phyloP scores from a whole-genome alignment of 2,797 vertebrate species.

The Gobio occitaniae region DNA sequence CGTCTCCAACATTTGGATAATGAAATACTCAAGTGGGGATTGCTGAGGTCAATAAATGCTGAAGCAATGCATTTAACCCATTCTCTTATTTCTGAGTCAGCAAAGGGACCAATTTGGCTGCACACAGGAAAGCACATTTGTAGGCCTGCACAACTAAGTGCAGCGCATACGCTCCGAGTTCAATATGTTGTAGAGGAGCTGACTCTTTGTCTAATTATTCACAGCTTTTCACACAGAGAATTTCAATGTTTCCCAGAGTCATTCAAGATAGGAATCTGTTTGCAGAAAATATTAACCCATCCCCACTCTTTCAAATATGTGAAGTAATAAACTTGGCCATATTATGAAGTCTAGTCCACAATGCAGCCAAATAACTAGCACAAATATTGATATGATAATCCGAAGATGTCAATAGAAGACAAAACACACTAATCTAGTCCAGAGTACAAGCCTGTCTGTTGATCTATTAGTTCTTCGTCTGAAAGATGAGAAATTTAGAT shows the following conservation, averaged over 20 bases:
- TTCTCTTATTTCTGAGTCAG: slow-evolving; percentile 60
- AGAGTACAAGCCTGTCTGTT: slow-evolving; percentile 38
- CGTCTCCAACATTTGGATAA: slow-evolving; percentile 81
- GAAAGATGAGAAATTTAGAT: slow-evolving; percentile 54
- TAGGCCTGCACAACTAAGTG: slow-evolving; percentile 33
- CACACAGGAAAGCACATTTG: slow-evolving; percentile 50
- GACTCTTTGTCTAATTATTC: slow-evolving; percentile 59
- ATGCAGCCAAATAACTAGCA: slow-evolving; percentile 51
- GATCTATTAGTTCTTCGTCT: slow-evolving; percentile 44
- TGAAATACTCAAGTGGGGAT: slow-evolving; percentile 77
- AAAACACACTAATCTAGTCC: slow-evolving; percentile 42
- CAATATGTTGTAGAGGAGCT: slow-evolving; percentile 48
- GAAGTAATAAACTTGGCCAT: slow-evolving; percentile 34
- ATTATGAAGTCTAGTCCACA: slow-evolving; percentile 47
- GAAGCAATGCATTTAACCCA: slow-evolving; percentile 64
- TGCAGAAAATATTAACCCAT: slow-evolving; percentile 55
- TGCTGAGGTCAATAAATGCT: slow-evolving; percentile 83
- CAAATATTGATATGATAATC: slow-evolving; percentile 59
- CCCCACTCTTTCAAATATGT: slow-evolving; percentile 35
- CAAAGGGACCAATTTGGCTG: slow-evolving; percentile 62
- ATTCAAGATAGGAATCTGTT: slow-evolving; percentile 50
- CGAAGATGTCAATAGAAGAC: slow-evolving; percentile 51
- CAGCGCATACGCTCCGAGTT: slow-evolving; percentile 2
- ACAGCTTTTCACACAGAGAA: slow-evolving; percentile 50
- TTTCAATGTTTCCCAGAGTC: slow-evolving; percentile 41